Base-by-base conservation (phyloP, 1,140 invertebrate species). In the Megalopta genalis region DNA sequence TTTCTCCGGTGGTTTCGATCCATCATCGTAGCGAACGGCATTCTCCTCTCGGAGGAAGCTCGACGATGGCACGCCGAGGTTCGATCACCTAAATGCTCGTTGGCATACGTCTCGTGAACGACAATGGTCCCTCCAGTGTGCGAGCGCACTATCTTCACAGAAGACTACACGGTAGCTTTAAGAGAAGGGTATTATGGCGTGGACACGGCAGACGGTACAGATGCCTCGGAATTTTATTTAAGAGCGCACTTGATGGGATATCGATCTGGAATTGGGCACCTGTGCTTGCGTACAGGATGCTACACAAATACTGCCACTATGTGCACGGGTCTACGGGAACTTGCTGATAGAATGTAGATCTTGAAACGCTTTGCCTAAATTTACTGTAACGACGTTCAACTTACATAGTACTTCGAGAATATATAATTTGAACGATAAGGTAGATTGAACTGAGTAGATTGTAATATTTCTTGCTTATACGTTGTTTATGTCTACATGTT, bases 21-120 rank as follows among this genome's bases (percentile, higher is more conserved):
- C 54, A 49, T 83, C 72, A 60, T 39, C 79, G 57, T 59, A 57
- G 57, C 67, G 23, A 10, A 64, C 27, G 49, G 18, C 57, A 37
- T 42, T 18, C n/a, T 66, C 49, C 67, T 25, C 25, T 23, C 37
- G 54, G 49, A 21, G 49, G 16, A 54, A 21, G 16, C 21, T 67
- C n/a, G n/a, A 21, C 9, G 64, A 46, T n/a, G 54, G 14, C 3
- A 46, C 21, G 21, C 18, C 18, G 6, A n/a, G 37, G 63, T 65
- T 65, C 63, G 60, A 63, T 63, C 32, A 8, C 21, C 37, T 65
- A 42, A 66, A 49, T 4, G 39, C 21, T 66, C 64, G 64, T 39
- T 46, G n/a, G 46, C n/a, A 25, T 46, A 32, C 42, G 27, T 25
- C 21, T 14, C 63, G 54, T 57, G 18, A 57, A 57, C n/a, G 18